Base-by-base conservation (phyloP, 2,113 vertebrate species). In the Hyperoodon ampullatus region DNA sequence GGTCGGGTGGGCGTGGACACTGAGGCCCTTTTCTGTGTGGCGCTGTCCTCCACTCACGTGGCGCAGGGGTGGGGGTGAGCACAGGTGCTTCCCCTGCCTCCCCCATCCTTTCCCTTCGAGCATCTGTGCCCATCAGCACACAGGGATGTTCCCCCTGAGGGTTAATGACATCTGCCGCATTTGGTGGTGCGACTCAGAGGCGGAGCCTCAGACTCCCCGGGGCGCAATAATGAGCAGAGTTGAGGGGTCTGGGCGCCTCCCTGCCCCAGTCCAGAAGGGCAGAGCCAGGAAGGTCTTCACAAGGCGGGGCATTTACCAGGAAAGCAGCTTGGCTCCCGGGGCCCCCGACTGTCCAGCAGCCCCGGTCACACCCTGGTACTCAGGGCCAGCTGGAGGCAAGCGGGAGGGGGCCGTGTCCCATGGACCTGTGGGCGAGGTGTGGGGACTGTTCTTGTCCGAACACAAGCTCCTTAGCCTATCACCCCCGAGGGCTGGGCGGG, bases 371-470 rank as follows among this genome's bases (percentile, higher is more conserved):
- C 53, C 39, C 8, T 26, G 26, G 33, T 44, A 61, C 66, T n/a
- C 26, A 42, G 28, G 53, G 18, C 26, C 6, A 60, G 39, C 50
- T 35, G 42, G 35, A 30, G 77, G 53, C 39, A 42, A 60, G 66
- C 0, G 0, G 35, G 21, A 53, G 55, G 8, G 13, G 26, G 58
- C 1, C 1, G 24, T 13, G 35, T 58, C n/a, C 11, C 47, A 35
- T 9, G 47, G 26, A 21, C 65, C 55, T 53, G 63, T 50, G 63
- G 39, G 24, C 19, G 6, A 71, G 1, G 71, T 14, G 14, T 24
- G 30, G 75, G 13, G 42, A 28, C 44, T 30, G 39, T 14, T 58
- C 68, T 16, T 12, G 5, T 70, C 14, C 3, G 11, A 10, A 63
- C 26, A 24, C 33, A 24, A 26, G 24, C 11, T 58, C 53, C 65